phyloP scores from a whole-genome alignment of 2,113 vertebrate genomes.

The Mormyrus lacerda region DNA sequence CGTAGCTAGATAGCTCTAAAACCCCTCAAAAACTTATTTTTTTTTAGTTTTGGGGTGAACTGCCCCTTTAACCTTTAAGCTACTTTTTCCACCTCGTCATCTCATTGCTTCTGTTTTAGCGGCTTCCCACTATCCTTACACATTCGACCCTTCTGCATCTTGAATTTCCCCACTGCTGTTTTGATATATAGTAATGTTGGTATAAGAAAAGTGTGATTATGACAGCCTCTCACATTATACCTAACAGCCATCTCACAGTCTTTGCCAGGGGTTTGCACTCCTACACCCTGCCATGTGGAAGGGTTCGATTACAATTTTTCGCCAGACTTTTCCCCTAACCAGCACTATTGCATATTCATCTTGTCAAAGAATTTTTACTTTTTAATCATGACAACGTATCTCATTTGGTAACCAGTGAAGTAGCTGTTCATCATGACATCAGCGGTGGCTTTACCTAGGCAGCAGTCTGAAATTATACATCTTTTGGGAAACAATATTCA shows the following conservation, averaged over 20 bases:
- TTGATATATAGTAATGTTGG: background rate
- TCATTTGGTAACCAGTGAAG: background rate
- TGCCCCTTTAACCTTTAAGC: background rate
- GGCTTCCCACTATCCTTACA: background rate
- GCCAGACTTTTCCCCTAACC: background rate
- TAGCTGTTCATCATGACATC: background rate
- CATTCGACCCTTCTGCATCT: background rate
- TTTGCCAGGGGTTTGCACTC: background rate
- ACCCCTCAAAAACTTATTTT: background rate
- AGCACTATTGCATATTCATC: background rate
- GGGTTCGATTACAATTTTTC: background rate
- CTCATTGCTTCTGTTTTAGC: background rate
- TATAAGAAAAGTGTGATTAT: background rate
- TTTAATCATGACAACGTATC: background rate
- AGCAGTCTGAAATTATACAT: background rate
- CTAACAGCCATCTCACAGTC: background rate
- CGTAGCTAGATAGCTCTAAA: background rate
- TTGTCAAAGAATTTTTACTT: background rate
- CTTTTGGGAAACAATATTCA: background rate
- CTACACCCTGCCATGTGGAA: background rate
- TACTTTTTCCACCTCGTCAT: background rate
- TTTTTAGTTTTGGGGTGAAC: background rate
- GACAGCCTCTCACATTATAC: background rate
- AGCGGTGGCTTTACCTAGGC: background rate
- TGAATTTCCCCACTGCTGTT: background rate